phyloP scores from a whole-genome alignment of 2,888 invertebrate genomes.

The Yponomeuta malinellus region DNA sequence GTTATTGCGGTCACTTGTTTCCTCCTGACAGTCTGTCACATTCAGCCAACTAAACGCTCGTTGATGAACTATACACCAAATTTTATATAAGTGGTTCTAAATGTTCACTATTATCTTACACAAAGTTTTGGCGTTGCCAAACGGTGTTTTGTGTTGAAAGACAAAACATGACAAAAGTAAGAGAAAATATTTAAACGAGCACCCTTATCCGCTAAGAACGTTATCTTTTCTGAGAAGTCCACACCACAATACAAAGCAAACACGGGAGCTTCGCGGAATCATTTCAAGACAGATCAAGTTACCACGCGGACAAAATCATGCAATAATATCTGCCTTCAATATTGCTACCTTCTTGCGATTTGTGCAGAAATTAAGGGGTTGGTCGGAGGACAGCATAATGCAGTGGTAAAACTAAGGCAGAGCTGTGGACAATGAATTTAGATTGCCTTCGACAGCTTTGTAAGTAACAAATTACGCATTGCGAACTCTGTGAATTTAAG shows the following conservation, averaged over 20 bases:
- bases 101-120: too few relatives aligned
- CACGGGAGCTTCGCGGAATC: neutral
- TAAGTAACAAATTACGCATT: conserved; percentile 59
- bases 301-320: neutral
- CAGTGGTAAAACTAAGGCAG: neutral
- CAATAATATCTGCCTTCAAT: neutral
- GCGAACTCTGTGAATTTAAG: neutral
- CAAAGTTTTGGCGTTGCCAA: too few relatives aligned
- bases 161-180: too few relatives aligned
- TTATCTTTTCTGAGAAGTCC: neutral
- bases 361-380: neutral
- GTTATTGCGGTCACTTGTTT: too few relatives aligned
- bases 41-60: too few relatives aligned
- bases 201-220: neutral
- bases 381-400: neutral
- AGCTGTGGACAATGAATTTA: conserved; percentile 19
- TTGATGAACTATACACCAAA: too few relatives aligned
- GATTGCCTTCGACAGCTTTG: conserved; percentile 35
- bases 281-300: neutral
- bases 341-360: neutral
- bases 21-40: too few relatives aligned
- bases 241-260: neutral
- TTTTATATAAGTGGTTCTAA: too few relatives aligned
- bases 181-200: neutral
- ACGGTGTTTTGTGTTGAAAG: too few relatives aligned